phyloP scores from a whole-genome alignment of 2,888 invertebrate species.

The Venusia cambrica region DNA sequence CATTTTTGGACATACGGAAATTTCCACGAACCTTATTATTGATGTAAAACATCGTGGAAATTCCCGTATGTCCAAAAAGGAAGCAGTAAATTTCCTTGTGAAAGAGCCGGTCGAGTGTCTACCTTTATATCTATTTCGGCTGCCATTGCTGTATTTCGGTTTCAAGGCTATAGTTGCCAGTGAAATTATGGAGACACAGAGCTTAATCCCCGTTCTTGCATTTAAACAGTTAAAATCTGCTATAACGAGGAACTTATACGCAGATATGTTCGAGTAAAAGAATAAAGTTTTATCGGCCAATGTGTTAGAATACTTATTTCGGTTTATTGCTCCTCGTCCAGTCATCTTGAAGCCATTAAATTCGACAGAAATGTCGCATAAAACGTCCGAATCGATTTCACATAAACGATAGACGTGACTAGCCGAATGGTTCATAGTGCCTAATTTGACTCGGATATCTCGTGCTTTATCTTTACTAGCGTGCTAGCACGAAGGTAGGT shows the following conservation, averaged over 20 bases:
- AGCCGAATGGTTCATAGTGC: slow-evolving; percentile 52
- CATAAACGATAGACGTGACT: slow-evolving; percentile 78
- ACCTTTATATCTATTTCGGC: no score
- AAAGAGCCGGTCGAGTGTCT: no score
- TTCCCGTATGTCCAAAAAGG: no score
- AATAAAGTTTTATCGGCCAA: slow-evolving; percentile 69
- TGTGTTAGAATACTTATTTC: slow-evolving; percentile 75
- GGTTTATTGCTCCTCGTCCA: slow-evolving; percentile 73
- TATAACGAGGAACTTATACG: slow-evolving; percentile 17
- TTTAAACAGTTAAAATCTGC: slow-evolving; percentile 14
- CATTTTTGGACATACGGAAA: no score
- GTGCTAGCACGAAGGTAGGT: no score
- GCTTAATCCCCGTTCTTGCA: slow-evolving; percentile 19
- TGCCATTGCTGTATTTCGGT: no score
- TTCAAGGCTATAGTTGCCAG: no score
- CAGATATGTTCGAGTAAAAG: slow-evolving; percentile 41
- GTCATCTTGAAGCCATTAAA: slow-evolving; percentile 75
- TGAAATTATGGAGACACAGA: slow-evolving; percentile 38
- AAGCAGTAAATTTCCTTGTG: no score
- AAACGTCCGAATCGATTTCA: slow-evolving; percentile 76
- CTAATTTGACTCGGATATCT: slow-evolving; percentile 53
- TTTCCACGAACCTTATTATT: no score
- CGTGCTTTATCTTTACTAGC: no score
- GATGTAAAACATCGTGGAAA: no score
- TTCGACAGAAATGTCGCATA: slow-evolving; percentile 75